phyloP scores from a whole-genome alignment of 1,140 invertebrate genomes.

The Thalassaphorura encarpata region DNA sequence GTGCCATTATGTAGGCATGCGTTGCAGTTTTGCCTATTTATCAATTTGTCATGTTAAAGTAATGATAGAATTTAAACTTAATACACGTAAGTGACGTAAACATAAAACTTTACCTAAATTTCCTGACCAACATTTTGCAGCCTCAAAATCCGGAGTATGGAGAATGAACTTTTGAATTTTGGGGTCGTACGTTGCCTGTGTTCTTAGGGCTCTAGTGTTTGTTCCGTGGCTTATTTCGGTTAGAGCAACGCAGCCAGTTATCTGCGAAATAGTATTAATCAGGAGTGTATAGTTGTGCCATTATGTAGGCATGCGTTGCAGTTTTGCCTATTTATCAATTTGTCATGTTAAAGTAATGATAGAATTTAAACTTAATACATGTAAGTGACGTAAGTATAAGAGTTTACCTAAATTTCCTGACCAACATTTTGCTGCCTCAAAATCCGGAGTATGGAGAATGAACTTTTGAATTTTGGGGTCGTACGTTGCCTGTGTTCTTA shows the following conservation, averaged over 20 bases:
- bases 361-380: no score
- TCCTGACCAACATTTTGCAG: constrained; percentile 90
- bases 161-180: constrained; percentile 69
- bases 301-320: no score
- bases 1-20: constrained; percentile 49
- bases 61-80: not conserved
- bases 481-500: constrained; percentile 82
- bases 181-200: constrained; percentile 77
- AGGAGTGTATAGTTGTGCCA: not conserved
- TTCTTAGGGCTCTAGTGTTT: constrained; percentile 81
- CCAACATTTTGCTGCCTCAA: constrained; percentile 94
- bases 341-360: no score
- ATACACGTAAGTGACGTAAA: not conserved
- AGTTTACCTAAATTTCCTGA: constrained; percentile 77
- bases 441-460: constrained; percentile 80
- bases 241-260: constrained; percentile 71
- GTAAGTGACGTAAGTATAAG: no score
- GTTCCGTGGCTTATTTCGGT: constrained; percentile 91
- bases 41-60: not conserved
- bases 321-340: no score
- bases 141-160: constrained; percentile 84
- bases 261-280: constrained; percentile 39
- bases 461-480: constrained; percentile 67
- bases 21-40: constrained; percentile 45
- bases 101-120: constrained; percentile 56